phyloP scores from a whole-genome alignment of 1,140 invertebrate species.

The Contarinia nasturtii region DNA sequence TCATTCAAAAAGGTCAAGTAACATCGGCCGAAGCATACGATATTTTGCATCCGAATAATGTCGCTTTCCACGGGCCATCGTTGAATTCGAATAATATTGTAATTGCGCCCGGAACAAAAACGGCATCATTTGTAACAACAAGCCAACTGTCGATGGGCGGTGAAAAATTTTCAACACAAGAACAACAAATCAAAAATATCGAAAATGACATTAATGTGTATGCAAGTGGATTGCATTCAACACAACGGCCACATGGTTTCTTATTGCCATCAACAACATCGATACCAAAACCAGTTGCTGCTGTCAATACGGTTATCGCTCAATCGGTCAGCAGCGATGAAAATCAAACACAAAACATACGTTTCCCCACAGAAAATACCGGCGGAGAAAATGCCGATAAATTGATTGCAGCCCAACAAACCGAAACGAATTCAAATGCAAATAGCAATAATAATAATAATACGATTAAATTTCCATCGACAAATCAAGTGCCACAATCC shows the following conservation, averaged over 20 bases:
- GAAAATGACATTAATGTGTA: slow-evolving; percentile 7
- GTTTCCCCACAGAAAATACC: slow-evolving; percentile 15
- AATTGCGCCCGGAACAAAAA: too few species aligned
- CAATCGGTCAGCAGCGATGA: not conserved
- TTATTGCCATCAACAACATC: not conserved
- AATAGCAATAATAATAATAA: too few species aligned
- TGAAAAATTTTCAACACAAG: slow-evolving; percentile 11
- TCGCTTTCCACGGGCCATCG: too few species aligned
- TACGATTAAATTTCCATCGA: too few species aligned
- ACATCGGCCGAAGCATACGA: not conserved
- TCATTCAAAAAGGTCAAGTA: too few species aligned
- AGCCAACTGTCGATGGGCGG: slow-evolving; percentile 5
- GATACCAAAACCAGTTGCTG: not conserved
- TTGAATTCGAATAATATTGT: too few species aligned
- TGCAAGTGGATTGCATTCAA: slow-evolving; percentile 4
- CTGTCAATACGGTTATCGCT: not conserved
- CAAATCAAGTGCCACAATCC: too few species aligned
- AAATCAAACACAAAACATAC: slow-evolving; percentile 10
- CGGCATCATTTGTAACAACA: too few species aligned
- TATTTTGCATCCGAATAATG: not conserved
- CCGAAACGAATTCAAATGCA: too few species aligned
- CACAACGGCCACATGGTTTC: not conserved
- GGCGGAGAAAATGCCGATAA: not conserved
- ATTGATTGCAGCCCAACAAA: too few species aligned
- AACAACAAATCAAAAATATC: slow-evolving; percentile 9